Conservation (phyloP, 1,140 invertebrate species). For the Drosophila rufa region DNA sequence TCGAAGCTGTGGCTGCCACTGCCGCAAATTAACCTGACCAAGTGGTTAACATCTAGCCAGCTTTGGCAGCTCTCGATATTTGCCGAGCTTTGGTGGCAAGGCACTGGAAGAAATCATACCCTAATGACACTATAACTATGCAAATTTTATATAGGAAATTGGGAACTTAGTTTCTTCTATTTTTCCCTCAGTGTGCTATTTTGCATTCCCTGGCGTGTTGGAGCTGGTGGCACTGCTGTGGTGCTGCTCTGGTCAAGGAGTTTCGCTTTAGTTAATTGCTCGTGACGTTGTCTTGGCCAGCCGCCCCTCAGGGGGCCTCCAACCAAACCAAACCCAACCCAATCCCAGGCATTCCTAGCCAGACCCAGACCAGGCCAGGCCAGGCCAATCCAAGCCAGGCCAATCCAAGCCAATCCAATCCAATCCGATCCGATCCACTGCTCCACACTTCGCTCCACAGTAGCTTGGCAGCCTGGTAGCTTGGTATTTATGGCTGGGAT, state of each 20-base stretch:
- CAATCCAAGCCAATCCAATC: slow-evolving; percentile 12
- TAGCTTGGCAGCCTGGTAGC: slow-evolving; percentile 13
- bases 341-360: not conserved
- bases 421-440: slow-evolving; percentile 29
- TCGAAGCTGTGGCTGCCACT: slow-evolving; percentile 36
- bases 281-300: slow-evolving; percentile 68
- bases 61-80: slow-evolving; percentile 49
- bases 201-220: slow-evolving; percentile 22
- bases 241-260: slow-evolving; percentile 69
- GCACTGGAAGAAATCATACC: not conserved
- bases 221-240: slow-evolving; percentile 3
- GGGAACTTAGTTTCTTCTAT: not conserved
- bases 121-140: not conserved
- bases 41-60: slow-evolving; percentile 41
- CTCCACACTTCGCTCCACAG: slow-evolving; percentile 21
- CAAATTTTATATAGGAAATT: too few relatives aligned
- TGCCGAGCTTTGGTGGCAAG: slow-evolving; percentile 5
- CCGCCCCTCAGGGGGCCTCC: slow-evolving; percentile 14
- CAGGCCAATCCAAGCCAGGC: not conserved
- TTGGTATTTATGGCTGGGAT: slow-evolving; percentile 63
- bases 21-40: slow-evolving; percentile 62
- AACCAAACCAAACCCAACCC: slow-evolving; percentile 11
- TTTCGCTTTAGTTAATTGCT: slow-evolving; percentile 81
- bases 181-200: slow-evolving; percentile 15
- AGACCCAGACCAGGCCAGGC: slow-evolving; percentile 1